Conservation (phyloP, 1,140 invertebrate genomes). For the Neodiprion fabricii region DNA sequence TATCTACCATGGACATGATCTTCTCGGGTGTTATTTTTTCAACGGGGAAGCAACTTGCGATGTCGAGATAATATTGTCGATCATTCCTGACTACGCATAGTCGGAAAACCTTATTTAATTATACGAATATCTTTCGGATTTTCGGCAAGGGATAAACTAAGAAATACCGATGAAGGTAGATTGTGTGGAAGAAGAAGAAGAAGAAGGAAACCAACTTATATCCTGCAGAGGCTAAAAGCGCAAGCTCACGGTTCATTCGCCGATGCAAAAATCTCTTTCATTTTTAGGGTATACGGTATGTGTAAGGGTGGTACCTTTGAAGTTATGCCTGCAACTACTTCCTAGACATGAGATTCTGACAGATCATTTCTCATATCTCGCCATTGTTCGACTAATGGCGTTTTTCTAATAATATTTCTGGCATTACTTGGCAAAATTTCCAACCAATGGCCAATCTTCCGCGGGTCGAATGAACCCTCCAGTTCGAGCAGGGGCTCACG, state of each 20-base stretch:
- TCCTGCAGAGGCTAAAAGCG: neutral
- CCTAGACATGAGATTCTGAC: slow-evolving; percentile 38
- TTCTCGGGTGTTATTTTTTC: too few relatives aligned
- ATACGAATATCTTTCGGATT: too few relatives aligned
- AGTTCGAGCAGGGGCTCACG: too few relatives aligned
- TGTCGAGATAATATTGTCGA: too few relatives aligned
- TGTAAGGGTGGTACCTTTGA: neutral
- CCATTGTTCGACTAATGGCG: slow-evolving; percentile 24
- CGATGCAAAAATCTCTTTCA: slow-evolving; percentile 3
- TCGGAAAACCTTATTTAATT: too few relatives aligned
- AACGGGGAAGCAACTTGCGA: too few relatives aligned
- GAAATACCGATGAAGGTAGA: too few relatives aligned
- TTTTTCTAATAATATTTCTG: slow-evolving; percentile 50
- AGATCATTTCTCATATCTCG: slow-evolving; percentile 61
- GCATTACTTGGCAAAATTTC: slow-evolving; percentile 53
- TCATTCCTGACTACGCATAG: too few relatives aligned
- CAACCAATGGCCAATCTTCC: neutral
- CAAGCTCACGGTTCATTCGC: neutral
- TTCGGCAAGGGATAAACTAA: too few relatives aligned
- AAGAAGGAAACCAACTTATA: neutral
- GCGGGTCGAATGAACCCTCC: neutral
- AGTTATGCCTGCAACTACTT: neutral
- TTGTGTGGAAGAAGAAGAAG: neutral
- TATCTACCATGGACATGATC: too few relatives aligned
- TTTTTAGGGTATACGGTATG: neutral